phyloP scores from a whole-genome alignment of 1,140 invertebrate genomes.

The Trichonephila clavipes region DNA sequence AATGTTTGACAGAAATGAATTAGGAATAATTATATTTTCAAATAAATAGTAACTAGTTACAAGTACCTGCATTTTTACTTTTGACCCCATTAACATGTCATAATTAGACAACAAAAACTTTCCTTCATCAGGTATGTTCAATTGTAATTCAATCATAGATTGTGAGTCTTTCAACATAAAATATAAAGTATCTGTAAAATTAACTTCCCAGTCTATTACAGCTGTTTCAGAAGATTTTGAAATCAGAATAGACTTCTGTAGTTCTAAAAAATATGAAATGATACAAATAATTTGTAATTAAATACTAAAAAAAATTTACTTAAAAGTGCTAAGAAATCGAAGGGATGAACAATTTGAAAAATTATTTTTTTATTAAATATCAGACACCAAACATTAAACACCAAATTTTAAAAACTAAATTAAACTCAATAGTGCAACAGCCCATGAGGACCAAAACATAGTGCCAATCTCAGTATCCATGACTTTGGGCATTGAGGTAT shows the following conservation, averaged over 20 bases:
- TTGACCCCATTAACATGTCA: slow-evolving; percentile 40
- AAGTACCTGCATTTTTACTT: slow-evolving; percentile 61
- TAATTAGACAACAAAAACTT: slow-evolving; percentile 53
- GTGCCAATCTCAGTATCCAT: too few relatives aligned
- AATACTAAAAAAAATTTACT: too few relatives aligned
- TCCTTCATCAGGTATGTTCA: slow-evolving; percentile 70
- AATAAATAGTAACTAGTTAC: neutral
- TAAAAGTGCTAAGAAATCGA: too few relatives aligned
- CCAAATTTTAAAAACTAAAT: too few relatives aligned
- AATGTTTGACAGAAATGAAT: neutral
- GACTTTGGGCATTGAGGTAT: too few relatives aligned
- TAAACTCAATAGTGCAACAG: too few relatives aligned
- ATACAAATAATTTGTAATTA: too few relatives aligned
- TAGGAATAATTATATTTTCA: neutral
- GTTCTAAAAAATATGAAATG: slow-evolving; percentile 37
- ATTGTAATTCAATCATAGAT: slow-evolving; percentile 32
- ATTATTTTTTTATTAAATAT: too few relatives aligned
- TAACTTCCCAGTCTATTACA: slow-evolving; percentile 52
- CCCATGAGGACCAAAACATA: too few relatives aligned
- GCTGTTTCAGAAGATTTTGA: slow-evolving; percentile 32
- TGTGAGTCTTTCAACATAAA: slow-evolving; percentile 57
- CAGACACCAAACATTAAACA: too few relatives aligned
- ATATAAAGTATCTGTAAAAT: slow-evolving; percentile 63
- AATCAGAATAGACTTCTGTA: slow-evolving; percentile 62
- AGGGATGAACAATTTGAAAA: too few relatives aligned